phyloP scores from a whole-genome alignment of 2,797 vertebrate genomes.

The Sebastes glaucus region DNA sequence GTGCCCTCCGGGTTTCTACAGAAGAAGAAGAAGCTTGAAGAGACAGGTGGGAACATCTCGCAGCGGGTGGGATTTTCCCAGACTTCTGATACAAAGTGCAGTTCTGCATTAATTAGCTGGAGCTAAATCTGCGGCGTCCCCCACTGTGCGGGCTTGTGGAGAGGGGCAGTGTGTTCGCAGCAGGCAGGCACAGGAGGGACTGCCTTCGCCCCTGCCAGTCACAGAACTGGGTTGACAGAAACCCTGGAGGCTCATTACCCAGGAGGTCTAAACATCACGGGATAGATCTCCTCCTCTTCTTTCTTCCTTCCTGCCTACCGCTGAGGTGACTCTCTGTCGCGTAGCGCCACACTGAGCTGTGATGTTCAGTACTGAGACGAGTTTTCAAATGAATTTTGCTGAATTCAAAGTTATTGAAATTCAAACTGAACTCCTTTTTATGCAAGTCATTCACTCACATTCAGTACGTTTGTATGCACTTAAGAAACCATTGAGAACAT shows the following conservation, averaged over 20 bases:
- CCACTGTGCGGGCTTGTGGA: constrained; percentile 35
- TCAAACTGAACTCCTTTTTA: not conserved
- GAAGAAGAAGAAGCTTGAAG: constrained; percentile 3
- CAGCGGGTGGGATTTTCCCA: constrained; percentile 14
- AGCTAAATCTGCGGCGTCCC: constrained; percentile 45
- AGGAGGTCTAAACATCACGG: constrained; percentile 26
- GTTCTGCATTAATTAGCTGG: constrained; percentile 63
- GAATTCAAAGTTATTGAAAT: not conserved
- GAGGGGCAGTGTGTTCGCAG: constrained; percentile 22
- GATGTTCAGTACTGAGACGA: constrained; percentile 7
- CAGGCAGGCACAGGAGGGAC: constrained; percentile 9
- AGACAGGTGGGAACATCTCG: constrained; percentile 35
- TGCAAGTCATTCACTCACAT: not conserved
- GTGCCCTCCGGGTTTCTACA: not conserved
- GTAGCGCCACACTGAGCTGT: not conserved
- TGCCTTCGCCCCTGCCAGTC: constrained; percentile 46
- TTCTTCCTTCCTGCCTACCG: constrained; percentile 8
- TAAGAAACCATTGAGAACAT: not conserved
- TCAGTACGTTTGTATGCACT: not conserved
- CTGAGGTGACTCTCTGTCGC: constrained; percentile 13
- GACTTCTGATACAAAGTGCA: constrained; percentile 40
- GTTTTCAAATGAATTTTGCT: not conserved
- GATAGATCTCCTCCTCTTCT: constrained; percentile 18
- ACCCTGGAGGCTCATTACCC: constrained; percentile 59
- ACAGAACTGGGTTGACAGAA: constrained; percentile 37